These are phyloP conservation scores for Urocyon cinereoargenteus DNA, from an alignment of 2,797 vertebrate genomes.

Conservation along the genomic window DNA sequence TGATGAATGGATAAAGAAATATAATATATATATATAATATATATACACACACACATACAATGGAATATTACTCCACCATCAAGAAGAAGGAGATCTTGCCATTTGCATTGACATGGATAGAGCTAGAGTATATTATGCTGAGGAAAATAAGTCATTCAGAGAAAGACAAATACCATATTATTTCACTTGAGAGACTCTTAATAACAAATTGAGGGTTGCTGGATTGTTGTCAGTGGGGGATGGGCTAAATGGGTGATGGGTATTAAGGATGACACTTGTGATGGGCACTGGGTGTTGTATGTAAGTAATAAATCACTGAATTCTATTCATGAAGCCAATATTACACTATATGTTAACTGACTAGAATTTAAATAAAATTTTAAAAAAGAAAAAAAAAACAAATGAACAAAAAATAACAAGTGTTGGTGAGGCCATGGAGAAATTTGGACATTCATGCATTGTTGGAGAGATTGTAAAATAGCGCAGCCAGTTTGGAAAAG, in stretches of 20 bases:
- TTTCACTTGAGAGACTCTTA: neutral
- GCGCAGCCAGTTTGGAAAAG: neutral
- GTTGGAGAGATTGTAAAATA: neutral
- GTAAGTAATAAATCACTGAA: neutral
- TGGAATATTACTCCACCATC: neutral
- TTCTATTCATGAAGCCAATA: neutral
- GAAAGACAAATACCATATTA: neutral
- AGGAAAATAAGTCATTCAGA: neutral
- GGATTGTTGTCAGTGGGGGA: neutral
- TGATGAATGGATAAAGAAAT: neutral
- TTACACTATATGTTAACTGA: neutral
- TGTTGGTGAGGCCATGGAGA: neutral
- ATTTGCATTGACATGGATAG: neutral
- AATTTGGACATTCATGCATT: neutral
- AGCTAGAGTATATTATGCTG: neutral
- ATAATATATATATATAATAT: neutral
- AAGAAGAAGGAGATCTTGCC: neutral
- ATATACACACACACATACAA: neutral
- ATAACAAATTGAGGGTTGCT: neutral
- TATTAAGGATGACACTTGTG: neutral
- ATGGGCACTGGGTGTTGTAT: neutral
- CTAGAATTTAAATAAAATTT: neutral
- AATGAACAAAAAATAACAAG: neutral
- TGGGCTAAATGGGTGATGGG: neutral
- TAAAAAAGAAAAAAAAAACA: neutral